A percentile compares a stretch with the other conserved stretches of the same genome.
Conservation (phyloP, 2,113 vertebrate genomes). For the Petrocephalus zakoni region DNA sequence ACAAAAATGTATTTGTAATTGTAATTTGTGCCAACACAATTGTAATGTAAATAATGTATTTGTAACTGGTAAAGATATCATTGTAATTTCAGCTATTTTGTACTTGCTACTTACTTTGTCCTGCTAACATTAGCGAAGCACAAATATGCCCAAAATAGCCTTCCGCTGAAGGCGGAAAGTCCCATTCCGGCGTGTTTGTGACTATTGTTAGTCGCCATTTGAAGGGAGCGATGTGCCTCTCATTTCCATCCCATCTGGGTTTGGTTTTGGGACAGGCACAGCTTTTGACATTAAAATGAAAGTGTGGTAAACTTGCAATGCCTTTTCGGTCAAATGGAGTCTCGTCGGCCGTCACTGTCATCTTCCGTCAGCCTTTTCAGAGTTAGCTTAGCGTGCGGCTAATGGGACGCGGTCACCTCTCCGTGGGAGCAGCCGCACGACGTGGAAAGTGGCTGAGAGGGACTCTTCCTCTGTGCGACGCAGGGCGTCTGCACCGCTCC, state of each 20-base stretch:
- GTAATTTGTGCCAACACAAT: not conserved
- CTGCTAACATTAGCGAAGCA: not conserved
- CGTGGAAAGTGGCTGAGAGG: not conserved
- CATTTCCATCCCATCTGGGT: not conserved
- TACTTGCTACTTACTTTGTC: too few relatives aligned
- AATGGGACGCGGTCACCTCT: not conserved
- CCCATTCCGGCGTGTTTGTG: not conserved
- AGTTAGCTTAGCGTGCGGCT: not conserved
- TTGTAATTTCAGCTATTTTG: not conserved
- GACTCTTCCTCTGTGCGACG: not conserved
- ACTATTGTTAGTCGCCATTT: not conserved
- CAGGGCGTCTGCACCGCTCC: not conserved
- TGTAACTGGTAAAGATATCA: not conserved
- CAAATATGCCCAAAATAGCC: not conserved
- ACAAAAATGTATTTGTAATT: not conserved
- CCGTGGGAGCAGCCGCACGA: too few relatives aligned
- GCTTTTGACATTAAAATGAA: constrained; percentile 2
- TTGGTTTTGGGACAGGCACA: not conserved
- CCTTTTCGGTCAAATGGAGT: not conserved
- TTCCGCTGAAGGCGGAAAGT: not conserved
- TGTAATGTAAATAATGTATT: not conserved
- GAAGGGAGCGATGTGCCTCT: not conserved
- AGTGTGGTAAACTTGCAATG: not conserved
- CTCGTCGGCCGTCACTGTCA: too few relatives aligned
- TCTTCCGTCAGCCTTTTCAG: not conserved